Percentiles rank a stretch among this genome's conserved stretches.
These are phyloP conservation scores for Andrena fulva DNA, from an alignment of 2,888 invertebrate genomes.

Conservation along the genomic window DNA sequence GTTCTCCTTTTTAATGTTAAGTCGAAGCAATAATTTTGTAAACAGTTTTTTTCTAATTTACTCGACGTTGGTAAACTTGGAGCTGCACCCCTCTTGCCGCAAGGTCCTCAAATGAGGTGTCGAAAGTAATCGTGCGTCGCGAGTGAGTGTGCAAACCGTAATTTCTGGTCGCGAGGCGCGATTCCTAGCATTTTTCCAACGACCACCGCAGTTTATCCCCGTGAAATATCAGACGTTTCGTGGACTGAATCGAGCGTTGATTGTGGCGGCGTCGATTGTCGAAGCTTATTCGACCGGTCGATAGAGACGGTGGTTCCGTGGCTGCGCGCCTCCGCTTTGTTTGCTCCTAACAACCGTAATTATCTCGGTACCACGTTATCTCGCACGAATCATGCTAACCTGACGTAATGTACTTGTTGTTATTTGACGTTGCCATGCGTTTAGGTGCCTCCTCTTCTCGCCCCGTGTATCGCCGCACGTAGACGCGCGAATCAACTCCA, in stretches of 20 bases:
- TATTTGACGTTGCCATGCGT: slow-evolving; percentile 68
- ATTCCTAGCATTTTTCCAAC: slow-evolving; percentile 32
- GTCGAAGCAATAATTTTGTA: no score
- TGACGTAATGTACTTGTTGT: slow-evolving; percentile 67
- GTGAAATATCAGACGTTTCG: slow-evolving; percentile 24
- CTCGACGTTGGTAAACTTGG: no score
- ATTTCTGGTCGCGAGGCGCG: neutral
- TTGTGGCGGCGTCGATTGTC: slow-evolving; percentile 50
- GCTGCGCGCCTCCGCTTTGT: slow-evolving; percentile 63
- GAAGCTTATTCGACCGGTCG: slow-evolving; percentile 56
- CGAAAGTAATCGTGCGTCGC: no score
- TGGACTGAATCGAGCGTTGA: slow-evolving; percentile 47
- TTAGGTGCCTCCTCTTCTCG: slow-evolving; percentile 50
- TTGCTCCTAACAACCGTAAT: slow-evolving; percentile 70
- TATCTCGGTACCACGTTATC: slow-evolving; percentile 70
- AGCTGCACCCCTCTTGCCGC: no score
- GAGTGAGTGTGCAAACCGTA: no score
- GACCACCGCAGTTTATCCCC: slow-evolving; percentile 14
- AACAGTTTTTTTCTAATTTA: no score
- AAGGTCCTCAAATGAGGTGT: no score
- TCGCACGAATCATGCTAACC: slow-evolving; percentile 71
- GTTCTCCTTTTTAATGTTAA: no score
- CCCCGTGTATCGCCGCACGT: slow-evolving; percentile 41
- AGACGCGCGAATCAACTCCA: slow-evolving; percentile 59
- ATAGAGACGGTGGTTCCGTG: slow-evolving; percentile 56